phyloP scores from a whole-genome alignment of 2,888 invertebrate species.

The Ctena decussata region DNA sequence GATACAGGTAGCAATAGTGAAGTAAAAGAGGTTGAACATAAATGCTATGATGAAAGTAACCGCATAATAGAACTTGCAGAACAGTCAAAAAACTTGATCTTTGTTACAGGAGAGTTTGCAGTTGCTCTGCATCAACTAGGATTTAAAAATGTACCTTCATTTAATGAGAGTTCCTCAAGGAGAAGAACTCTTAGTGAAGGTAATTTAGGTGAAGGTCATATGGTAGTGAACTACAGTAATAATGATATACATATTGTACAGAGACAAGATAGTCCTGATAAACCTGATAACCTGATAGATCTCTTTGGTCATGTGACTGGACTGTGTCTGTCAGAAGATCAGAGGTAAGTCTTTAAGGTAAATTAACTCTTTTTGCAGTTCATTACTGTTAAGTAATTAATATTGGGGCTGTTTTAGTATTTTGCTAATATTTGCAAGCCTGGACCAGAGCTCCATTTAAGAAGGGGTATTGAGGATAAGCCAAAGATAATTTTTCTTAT shows the following conservation, averaged over 20 bases:
- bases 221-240: conserved; percentile 78
- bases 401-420: no score
- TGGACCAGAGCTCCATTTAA: no score
- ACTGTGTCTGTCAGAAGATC: conserved; percentile 94
- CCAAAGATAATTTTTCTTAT: no score
- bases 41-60: not conserved
- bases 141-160: conserved; percentile 73
- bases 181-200: conserved; percentile 45
- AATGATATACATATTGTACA: conserved; percentile 72
- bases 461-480: no score
- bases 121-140: conserved; percentile 78
- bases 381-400: no score
- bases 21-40: no score
- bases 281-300: conserved; percentile 93
- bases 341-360: conserved; percentile 89
- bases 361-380: no score
- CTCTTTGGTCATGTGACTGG: conserved; percentile 95
- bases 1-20: no score
- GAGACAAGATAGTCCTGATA: conserved; percentile 87
- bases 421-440: no score
- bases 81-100: conserved; percentile 67
- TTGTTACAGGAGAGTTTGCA: conserved; percentile 79
- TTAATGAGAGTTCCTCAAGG: conserved; percentile 26
- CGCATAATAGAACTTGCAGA: not conserved
- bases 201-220: conserved; percentile 65